These are phyloP conservation scores for Cephalopholis sonnerati DNA, from an alignment of 2,113 vertebrate species.

Conservation along the genomic window DNA sequence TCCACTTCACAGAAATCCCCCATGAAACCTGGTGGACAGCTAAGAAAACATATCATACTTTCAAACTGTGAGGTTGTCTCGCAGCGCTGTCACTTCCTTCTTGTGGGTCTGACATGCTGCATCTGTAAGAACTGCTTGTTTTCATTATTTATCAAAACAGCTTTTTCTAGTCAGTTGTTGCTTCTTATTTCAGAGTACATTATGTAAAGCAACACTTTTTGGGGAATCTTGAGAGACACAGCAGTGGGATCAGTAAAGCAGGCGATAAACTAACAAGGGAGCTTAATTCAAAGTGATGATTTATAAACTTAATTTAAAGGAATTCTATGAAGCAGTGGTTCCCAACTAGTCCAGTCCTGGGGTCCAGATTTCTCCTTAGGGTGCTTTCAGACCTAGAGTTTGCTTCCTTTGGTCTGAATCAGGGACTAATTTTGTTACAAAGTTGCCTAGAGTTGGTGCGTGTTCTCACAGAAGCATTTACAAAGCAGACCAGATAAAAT, in stretches of 20 bases:
- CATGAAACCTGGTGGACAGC: slow-evolving; percentile 84
- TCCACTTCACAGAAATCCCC: slow-evolving; percentile 87
- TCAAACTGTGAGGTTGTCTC: slow-evolving; percentile 42
- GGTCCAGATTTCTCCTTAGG: too few species aligned
- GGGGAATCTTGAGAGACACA: slow-evolving; percentile 7
- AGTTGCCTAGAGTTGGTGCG: too few species aligned
- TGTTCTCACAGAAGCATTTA: too few species aligned
- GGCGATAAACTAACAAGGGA: background rate
- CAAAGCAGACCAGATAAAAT: too few species aligned
- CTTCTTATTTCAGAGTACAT: slow-evolving; percentile 20
- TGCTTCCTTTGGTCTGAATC: too few species aligned
- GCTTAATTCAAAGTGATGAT: slow-evolving; percentile 18
- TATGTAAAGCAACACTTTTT: background rate
- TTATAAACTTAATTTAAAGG: too few species aligned
- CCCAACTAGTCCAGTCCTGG: too few species aligned
- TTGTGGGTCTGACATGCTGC: slow-evolving; percentile 22
- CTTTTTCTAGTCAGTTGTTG: background rate
- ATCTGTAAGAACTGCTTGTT: slow-evolving; percentile 30
- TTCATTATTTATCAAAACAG: slow-evolving; percentile 40
- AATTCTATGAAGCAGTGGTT: too few species aligned
- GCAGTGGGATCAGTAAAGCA: slow-evolving; percentile 3
- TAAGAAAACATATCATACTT: slow-evolving; percentile 69
- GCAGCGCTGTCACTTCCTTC: slow-evolving; percentile 45
- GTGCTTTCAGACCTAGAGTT: too few species aligned
- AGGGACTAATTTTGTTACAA: too few species aligned